Conservation (phyloP, 2,888 invertebrate species). For the Thecophora atra region DNA sequence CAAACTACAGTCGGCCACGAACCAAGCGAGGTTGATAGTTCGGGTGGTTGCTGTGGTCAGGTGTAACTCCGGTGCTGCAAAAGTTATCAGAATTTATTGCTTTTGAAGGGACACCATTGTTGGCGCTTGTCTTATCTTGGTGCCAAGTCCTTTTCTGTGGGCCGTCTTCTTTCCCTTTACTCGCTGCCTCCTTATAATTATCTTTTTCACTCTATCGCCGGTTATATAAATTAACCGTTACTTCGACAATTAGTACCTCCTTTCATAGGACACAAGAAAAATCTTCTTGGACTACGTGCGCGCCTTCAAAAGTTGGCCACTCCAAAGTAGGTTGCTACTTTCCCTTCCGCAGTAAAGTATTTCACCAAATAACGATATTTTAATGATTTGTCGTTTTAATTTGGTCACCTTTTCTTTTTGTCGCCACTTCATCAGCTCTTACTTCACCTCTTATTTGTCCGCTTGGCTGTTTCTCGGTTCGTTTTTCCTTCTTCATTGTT, state of each 20-base stretch:
- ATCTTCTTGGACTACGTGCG: background rate
- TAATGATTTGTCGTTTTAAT: conserved; percentile 3
- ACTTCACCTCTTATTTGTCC: background rate
- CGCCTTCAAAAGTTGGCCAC: background rate
- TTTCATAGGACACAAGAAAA: background rate
- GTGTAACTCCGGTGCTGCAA: background rate
- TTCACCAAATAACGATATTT: background rate
- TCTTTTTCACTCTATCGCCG: background rate
- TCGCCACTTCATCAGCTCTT: too few species aligned
- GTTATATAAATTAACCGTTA: background rate
- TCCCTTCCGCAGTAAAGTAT: background rate
- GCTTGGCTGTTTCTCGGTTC: background rate
- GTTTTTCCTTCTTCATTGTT: background rate
- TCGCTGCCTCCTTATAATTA: too few species aligned
- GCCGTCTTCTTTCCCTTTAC: too few species aligned
- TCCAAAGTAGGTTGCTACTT: background rate
- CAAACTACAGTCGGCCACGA: background rate
- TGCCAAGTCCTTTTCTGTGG: too few species aligned
- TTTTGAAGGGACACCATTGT: background rate
- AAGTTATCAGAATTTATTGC: conserved; percentile 1
- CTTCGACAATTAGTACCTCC: background rate
- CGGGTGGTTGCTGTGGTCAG: background rate
- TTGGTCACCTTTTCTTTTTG: background rate
- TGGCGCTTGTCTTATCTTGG: too few species aligned
- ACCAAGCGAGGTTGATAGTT: background rate